A percentile compares a stretch with the other conserved stretches of the same genome.
These are phyloP conservation scores for Orientallactaga bullata DNA, from an alignment of 2,113 vertebrate species.

Conservation along the genomic window DNA sequence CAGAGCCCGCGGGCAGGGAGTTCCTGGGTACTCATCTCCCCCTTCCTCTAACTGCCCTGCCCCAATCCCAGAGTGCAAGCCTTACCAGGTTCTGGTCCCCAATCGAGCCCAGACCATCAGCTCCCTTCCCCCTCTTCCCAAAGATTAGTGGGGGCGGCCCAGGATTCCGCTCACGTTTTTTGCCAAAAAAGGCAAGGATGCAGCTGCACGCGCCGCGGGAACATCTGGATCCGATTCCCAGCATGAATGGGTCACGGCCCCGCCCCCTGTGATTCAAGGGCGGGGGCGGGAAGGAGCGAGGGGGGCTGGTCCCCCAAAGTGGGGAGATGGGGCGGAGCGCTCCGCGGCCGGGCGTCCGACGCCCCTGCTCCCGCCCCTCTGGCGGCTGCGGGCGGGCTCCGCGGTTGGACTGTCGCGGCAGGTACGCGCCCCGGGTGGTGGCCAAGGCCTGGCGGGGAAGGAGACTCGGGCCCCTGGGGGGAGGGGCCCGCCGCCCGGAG, in stretches of 20 bases:
- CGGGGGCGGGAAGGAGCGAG: conserved; percentile 83
- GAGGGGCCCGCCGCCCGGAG: not conserved
- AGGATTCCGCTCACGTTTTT: conserved; percentile 89
- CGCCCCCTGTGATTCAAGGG: conserved; percentile 76
- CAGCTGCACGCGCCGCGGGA: conserved; percentile 89
- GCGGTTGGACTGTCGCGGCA: not conserved
- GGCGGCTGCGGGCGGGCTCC: not conserved
- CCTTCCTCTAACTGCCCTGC: not conserved
- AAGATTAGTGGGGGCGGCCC: conserved; percentile 64
- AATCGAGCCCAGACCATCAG: conserved; percentile 59
- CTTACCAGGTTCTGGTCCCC: not conserved
- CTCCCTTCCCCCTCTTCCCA: not conserved
- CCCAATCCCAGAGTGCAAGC: not conserved
- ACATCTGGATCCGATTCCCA: conserved; percentile 98
- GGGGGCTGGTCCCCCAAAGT: conserved; percentile 74
- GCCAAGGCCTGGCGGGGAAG: not conserved
- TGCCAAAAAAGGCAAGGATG: conserved; percentile 99
- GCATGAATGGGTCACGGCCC: conserved; percentile 92
- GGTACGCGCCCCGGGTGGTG: not conserved
- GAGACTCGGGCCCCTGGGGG: not conserved
- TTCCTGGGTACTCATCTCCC: not conserved
- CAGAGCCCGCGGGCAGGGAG: not conserved
- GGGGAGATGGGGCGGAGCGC: conserved; percentile 75
- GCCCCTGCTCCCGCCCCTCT: not conserved
- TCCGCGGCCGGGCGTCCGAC: not conserved